phyloP scores from a whole-genome alignment of 2,888 invertebrate genomes.

The Leptopilina myrica region DNA sequence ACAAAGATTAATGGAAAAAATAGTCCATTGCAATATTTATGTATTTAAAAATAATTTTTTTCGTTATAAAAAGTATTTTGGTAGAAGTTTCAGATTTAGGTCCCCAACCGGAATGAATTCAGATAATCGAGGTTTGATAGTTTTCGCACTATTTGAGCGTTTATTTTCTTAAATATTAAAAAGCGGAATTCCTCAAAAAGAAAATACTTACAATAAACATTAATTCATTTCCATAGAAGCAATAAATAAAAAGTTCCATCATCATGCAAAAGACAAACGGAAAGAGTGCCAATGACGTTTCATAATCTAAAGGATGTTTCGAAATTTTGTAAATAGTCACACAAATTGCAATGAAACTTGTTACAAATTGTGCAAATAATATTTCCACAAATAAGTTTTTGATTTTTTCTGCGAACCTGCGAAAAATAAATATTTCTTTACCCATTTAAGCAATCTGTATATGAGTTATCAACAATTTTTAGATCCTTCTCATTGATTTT shows the following conservation, averaged over 20 bases:
- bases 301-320: neutral
- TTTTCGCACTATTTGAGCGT: neutral
- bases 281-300: neutral
- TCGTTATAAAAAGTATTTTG: too few species aligned
- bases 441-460: too few species aligned
- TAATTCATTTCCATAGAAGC: neutral
- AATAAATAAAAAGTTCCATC: neutral
- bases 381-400: neutral
- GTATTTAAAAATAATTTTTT: too few species aligned
- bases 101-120: too few species aligned
- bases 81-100: too few species aligned
- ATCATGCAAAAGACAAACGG: neutral
- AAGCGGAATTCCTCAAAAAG: too few species aligned
- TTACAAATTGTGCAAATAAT: neutral
- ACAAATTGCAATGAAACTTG: neutral
- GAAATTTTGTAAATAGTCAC: slow-evolving; percentile 4
- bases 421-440: neutral
- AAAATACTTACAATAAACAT: neutral
- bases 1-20: too few species aligned
- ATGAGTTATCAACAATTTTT: too few species aligned
- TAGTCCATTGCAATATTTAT: too few species aligned
- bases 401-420: neutral
- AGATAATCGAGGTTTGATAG: too few species aligned
- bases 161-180: neutral
- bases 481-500: too few species aligned